A percentile compares a stretch with the other conserved stretches of the same genome.
Evolutionary conservation across 1,140 invertebrate genomes (phyloP).

Genomic region (Linepithema humile): DNA sequence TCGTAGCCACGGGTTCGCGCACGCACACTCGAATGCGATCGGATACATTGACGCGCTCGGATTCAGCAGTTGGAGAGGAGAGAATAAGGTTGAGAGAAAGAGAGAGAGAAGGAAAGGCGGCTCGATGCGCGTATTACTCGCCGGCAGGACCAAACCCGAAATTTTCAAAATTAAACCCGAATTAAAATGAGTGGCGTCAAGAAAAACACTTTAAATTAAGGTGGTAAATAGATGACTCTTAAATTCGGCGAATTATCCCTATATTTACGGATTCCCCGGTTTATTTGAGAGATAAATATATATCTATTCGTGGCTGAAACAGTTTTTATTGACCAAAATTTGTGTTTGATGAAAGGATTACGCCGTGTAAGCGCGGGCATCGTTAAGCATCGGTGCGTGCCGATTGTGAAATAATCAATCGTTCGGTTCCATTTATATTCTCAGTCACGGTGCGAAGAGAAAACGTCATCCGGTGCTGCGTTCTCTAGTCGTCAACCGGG

Average conservation of each 20-base stretch:
- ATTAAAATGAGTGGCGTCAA: background rate
- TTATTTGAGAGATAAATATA: background rate
- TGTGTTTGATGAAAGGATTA: too few species aligned
- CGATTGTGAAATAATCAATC: background rate
- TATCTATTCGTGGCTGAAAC: too few species aligned
- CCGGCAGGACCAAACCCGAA: background rate
- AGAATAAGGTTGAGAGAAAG: background rate
- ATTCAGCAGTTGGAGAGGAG: constrained; percentile 9
- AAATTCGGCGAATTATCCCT: background rate
- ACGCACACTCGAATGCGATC: constrained; percentile 26
- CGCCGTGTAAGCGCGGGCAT: background rate
- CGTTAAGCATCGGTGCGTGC: background rate
- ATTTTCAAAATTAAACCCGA: background rate
- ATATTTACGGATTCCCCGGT: background rate
- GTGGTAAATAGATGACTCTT: background rate
- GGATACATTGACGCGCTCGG: constrained; percentile 17
- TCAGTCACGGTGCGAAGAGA: background rate
- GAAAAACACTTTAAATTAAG: background rate
- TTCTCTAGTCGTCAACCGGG: constrained; percentile 50
- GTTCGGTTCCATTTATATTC: background rate
- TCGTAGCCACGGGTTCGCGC: background rate
- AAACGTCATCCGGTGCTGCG: constrained; percentile 46
- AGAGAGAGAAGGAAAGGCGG: background rate
- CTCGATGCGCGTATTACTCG: background rate
- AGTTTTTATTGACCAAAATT: too few species aligned